Conservation (phyloP, 1,140 invertebrate genomes). For the Anoplolepis gracilipes region DNA sequence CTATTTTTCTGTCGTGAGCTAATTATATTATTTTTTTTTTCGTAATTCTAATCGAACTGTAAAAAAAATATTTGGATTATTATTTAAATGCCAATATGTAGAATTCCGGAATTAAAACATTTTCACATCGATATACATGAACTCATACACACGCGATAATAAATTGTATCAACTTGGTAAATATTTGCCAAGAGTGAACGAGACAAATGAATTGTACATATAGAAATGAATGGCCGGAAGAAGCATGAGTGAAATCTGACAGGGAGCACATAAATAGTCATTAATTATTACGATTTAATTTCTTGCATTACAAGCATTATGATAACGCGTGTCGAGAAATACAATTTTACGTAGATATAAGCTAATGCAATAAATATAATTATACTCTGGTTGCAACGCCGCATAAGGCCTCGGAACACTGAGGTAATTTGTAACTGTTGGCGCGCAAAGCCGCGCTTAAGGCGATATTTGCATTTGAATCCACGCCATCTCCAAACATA, state of each 20-base stretch:
- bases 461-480: slow-evolving; percentile 58
- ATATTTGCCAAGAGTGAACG: slow-evolving; percentile 32
- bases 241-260: slow-evolving; percentile 1
- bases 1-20: neutral
- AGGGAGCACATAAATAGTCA: neutral
- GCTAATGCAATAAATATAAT: slow-evolving; percentile 39
- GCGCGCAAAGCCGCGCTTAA: slow-evolving; percentile 55
- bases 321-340: neutral
- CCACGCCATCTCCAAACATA: slow-evolving; percentile 43
- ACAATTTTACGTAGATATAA: slow-evolving; percentile 1
- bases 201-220: slow-evolving; percentile 44
- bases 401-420: slow-evolving; percentile 22
- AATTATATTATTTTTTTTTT: slow-evolving; percentile 8
- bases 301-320: slow-evolving; percentile 10
- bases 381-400: neutral
- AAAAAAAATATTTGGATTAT: neutral
- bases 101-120: neutral
- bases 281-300: slow-evolving; percentile 50
- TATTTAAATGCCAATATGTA: neutral
- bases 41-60: neutral
- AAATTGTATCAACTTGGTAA: slow-evolving; percentile 13
- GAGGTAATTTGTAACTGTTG: slow-evolving; percentile 54
- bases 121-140: neutral
- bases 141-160: neutral
- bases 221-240: neutral